Percentiles rank a stretch among this genome's conserved stretches.
Evolutionary conservation across 2,888 invertebrate genomes (phyloP).

Genomic region (Euclidia mi): DNA sequence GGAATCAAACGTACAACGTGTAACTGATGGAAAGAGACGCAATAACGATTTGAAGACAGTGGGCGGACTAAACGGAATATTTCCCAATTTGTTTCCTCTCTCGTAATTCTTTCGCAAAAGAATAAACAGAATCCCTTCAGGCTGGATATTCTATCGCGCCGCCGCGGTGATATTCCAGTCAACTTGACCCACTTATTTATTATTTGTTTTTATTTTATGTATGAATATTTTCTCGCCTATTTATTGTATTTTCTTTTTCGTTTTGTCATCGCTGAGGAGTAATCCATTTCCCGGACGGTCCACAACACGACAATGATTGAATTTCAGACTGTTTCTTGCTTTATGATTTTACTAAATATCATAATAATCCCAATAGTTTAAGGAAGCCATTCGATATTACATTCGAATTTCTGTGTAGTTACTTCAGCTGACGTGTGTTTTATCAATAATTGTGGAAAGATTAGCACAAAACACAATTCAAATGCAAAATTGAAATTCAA

Average conservation of each 20-base stretch:
- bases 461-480: too few relatives aligned
- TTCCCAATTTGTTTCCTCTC: slow-evolving; percentile 68
- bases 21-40: slow-evolving; percentile 69
- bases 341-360: too few relatives aligned
- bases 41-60: slow-evolving; percentile 71
- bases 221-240: slow-evolving; percentile 10
- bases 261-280: neutral
- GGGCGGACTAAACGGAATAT: slow-evolving; percentile 67
- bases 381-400: too few relatives aligned
- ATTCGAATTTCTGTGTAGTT: too few relatives aligned
- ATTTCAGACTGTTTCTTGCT: too few relatives aligned
- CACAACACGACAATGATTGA: too few relatives aligned
- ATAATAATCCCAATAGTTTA: too few relatives aligned
- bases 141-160: slow-evolving; percentile 51
- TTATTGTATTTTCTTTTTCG: slow-evolving; percentile 20
- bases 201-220: slow-evolving; percentile 33
- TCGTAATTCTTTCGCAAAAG: slow-evolving; percentile 62
- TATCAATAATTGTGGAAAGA: too few relatives aligned
- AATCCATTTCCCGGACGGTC: too few relatives aligned
- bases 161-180: slow-evolving; percentile 52
- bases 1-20: slow-evolving; percentile 56
- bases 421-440: too few relatives aligned
- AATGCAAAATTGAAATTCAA: too few relatives aligned
- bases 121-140: slow-evolving; percentile 66
- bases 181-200: slow-evolving; percentile 59